A percentile compares a stretch with the other conserved stretches of the same genome.
Conservation (phyloP, 2,888 invertebrate species). For the Dryomyza anilis region DNA sequence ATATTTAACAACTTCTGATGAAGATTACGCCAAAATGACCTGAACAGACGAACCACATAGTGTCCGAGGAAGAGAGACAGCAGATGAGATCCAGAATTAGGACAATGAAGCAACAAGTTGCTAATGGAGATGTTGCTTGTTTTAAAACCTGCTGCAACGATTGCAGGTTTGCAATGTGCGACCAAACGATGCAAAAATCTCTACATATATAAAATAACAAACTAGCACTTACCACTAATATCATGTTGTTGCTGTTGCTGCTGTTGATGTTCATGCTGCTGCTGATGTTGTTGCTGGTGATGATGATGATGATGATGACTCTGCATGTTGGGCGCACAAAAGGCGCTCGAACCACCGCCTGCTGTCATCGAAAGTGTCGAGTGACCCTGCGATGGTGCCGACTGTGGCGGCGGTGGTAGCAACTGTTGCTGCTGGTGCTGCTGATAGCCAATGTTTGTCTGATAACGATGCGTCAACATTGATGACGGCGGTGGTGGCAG, state of each 20-base stretch:
- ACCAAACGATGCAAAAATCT: neutral
- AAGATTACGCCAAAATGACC: slow-evolving; percentile 5
- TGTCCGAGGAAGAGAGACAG: neutral
- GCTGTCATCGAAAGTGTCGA: slow-evolving; percentile 48
- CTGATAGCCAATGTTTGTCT: slow-evolving; percentile 35
- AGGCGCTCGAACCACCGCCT: slow-evolving; percentile 58
- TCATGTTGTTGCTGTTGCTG: slow-evolving; percentile 46
- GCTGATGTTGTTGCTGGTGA: slow-evolving; percentile 36
- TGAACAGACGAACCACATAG: neutral
- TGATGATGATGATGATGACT: slow-evolving; percentile 54
- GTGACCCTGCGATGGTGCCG: slow-evolving; percentile 29
- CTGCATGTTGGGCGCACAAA: slow-evolving; percentile 58
- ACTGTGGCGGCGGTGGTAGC: slow-evolving; percentile 12
- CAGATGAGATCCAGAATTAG: slow-evolving; percentile 4
- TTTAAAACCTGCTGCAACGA: neutral
- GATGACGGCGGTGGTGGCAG: slow-evolving; percentile 36
- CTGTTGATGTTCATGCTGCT: slow-evolving; percentile 42
- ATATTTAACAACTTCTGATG: slow-evolving; percentile 21
- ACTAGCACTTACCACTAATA: slow-evolving; percentile 49
- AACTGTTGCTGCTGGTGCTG: slow-evolving; percentile 44
- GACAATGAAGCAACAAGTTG: slow-evolving; percentile 21
- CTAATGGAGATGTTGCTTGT: slow-evolving; percentile 9
- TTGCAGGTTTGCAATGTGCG: neutral
- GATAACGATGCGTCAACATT: slow-evolving; percentile 22
- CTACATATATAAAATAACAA: slow-evolving; percentile 15